Conservation (phyloP, 2,888 invertebrate genomes). For the Ametastegia equiseti region DNA sequence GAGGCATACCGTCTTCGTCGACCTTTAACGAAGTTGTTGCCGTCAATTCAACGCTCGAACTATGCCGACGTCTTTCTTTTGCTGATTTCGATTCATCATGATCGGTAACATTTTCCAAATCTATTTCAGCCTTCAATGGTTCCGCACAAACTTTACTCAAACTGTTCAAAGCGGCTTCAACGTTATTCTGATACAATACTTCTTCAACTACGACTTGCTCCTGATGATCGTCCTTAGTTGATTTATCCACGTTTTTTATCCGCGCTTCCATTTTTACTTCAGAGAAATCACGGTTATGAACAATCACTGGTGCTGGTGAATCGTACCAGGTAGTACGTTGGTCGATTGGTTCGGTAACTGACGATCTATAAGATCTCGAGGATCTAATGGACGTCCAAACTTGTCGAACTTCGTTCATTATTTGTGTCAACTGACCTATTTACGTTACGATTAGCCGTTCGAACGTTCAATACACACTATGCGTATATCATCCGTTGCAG, state of each 20-base stretch:
- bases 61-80: slow-evolving; percentile 59
- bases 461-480: background rate
- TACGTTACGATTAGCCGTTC: background rate
- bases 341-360: slow-evolving; percentile 17
- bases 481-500: background rate
- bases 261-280: slow-evolving; percentile 14
- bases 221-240: background rate
- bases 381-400: slow-evolving; percentile 65
- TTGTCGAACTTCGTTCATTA: slow-evolving; percentile 68
- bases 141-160: slow-evolving; percentile 55
- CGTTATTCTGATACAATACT: slow-evolving; percentile 61
- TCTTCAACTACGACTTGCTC: slow-evolving; percentile 46
- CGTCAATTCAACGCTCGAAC: slow-evolving; percentile 67
- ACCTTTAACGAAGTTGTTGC: slow-evolving; percentile 65
- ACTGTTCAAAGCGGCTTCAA: slow-evolving; percentile 59
- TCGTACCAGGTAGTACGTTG: slow-evolving; percentile 69
- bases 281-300: slow-evolving; percentile 63
- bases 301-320: slow-evolving; percentile 65
- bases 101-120: background rate
- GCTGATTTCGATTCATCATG: background rate
- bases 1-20: slow-evolving; percentile 66
- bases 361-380: slow-evolving; percentile 55
- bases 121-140: slow-evolving; percentile 49
- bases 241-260: background rate
- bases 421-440: slow-evolving; percentile 45